Percentiles rank a stretch among this genome's conserved stretches.
These are phyloP conservation scores for Acrocephalus kingi DNA, from an alignment of 2,113 vertebrate species.

Conservation along the genomic window DNA sequence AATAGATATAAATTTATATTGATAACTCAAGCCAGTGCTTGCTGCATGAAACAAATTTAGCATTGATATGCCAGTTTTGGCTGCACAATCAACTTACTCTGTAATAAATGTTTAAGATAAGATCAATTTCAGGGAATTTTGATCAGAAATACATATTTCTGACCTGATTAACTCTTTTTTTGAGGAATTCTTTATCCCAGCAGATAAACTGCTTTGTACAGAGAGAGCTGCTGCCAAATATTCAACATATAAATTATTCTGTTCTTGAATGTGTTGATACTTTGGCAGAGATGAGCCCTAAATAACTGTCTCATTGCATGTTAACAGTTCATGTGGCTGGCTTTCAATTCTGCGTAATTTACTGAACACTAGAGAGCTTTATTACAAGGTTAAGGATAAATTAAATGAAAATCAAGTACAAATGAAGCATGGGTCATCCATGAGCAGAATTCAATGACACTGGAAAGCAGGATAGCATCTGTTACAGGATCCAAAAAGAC, in stretches of 20 bases:
- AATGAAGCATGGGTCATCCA: constrained; percentile 18
- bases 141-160: neutral
- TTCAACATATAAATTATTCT: neutral
- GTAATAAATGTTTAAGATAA: neutral
- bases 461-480: neutral
- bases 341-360: constrained; percentile 31
- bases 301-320: neutral
- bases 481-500: neutral
- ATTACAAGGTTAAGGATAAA: constrained; percentile 28
- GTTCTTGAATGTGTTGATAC: neutral
- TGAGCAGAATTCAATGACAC: neutral
- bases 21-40: neutral
- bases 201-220: neutral
- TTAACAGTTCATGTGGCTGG: neutral
- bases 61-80: neutral
- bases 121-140: neutral
- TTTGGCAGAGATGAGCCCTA: neutral
- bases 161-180: neutral
- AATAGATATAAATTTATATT: neutral
- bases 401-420: constrained; percentile 35
- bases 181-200: neutral
- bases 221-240: neutral
- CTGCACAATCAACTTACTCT: neutral
- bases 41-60: neutral
- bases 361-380: neutral